Evolutionary conservation across 2,797 vertebrate species (phyloP).

Genomic region (Notolabrus celidotus): DNA sequence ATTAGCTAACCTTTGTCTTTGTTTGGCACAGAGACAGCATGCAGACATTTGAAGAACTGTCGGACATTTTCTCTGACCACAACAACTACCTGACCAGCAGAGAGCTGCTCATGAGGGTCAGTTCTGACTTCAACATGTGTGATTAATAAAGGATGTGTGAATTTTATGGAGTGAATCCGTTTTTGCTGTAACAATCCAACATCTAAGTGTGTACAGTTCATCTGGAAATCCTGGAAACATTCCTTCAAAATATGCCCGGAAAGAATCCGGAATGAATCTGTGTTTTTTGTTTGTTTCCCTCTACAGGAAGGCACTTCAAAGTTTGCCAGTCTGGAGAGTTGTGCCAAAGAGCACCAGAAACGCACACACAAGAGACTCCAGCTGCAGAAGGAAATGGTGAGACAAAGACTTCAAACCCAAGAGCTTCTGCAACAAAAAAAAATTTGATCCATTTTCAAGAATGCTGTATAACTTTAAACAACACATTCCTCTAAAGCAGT

Average conservation of each 20-base stretch:
- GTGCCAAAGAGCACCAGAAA: constrained; percentile 96
- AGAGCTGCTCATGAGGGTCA: constrained; percentile 96
- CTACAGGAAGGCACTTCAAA: constrained; percentile 96
- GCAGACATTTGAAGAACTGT: constrained; percentile 94
- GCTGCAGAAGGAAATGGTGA: constrained; percentile 94
- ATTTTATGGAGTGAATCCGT: no score
- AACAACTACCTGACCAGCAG: constrained; percentile 95
- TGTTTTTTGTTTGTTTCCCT: constrained; percentile 21
- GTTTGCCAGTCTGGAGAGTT: constrained; percentile 94
- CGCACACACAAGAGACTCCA: constrained; percentile 92
- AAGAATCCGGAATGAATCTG: constrained; percentile 22
- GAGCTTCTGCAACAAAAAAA: constrained; percentile 8
- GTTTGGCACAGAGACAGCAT: constrained; percentile 87
- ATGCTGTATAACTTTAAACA: constrained; percentile 40
- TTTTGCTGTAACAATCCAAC: not conserved
- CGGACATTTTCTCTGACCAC: constrained; percentile 95
- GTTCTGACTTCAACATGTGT: constrained; percentile 21
- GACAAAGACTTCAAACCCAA: constrained; percentile 34
- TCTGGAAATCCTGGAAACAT: constrained; percentile 18
- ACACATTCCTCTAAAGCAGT: constrained; percentile 52
- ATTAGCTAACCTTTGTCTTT: constrained; percentile 20
- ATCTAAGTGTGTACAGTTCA: not conserved
- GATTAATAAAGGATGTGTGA: no score
- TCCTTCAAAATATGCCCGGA: not conserved
- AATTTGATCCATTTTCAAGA: not conserved